Conservation (phyloP, 2,888 invertebrate species). For the Thera britannica region DNA sequence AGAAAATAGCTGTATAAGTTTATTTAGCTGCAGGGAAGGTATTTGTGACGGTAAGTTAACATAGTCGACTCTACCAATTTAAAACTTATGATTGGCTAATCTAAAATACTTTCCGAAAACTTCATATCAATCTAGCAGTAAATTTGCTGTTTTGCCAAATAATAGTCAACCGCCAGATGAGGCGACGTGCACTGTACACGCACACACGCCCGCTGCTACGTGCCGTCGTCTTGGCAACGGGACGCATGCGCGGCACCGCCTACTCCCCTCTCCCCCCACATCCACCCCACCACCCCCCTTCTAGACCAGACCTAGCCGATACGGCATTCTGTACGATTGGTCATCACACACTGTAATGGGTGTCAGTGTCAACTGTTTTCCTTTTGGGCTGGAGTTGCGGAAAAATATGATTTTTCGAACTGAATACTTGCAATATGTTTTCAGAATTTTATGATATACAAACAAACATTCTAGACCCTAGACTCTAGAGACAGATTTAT, state of each 20-base stretch:
- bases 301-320: slow-evolving; percentile 54
- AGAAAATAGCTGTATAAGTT: too few relatives aligned
- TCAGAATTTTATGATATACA: neutral
- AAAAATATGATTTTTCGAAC: slow-evolving; percentile 16
- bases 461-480: too few relatives aligned
- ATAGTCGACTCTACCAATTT: too few relatives aligned
- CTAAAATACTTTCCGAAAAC: too few relatives aligned
- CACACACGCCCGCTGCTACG: slow-evolving; percentile 74
- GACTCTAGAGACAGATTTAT: too few relatives aligned
- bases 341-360: slow-evolving; percentile 39
- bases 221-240: slow-evolving; percentile 87
- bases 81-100: too few relatives aligned
- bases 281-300: slow-evolving; percentile 55
- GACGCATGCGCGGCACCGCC: slow-evolving; percentile 85
- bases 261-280: slow-evolving; percentile 57
- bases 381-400: slow-evolving; percentile 4
- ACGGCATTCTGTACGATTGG: slow-evolving; percentile 45
- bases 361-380: slow-evolving; percentile 33
- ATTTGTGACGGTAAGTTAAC: too few relatives aligned
- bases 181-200: slow-evolving; percentile 43
- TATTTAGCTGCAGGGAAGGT: too few relatives aligned
- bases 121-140: too few relatives aligned
- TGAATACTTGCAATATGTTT: neutral
- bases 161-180: slow-evolving; percentile 4
- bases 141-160: too few relatives aligned